Base-by-base conservation (phyloP, 2,113 vertebrate genomes). In the Oxyruncus cristatus region DNA sequence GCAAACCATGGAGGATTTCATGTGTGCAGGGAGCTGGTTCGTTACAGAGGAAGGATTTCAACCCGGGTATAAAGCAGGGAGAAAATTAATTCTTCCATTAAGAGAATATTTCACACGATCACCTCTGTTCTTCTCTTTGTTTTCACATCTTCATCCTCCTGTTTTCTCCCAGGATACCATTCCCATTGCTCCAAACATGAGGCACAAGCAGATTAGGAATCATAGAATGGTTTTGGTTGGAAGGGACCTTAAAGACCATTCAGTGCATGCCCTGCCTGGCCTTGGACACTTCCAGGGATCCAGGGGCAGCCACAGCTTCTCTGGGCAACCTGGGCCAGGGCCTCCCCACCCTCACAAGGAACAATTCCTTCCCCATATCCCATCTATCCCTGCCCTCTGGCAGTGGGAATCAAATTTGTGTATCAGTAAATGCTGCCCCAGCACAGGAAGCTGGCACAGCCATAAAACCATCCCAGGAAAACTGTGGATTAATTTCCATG, bases 381-480 rank as follows among this genome's bases (percentile, higher is more conserved):
- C 30, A 55, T 19, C 53, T 27, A 18, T 26, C 46, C 28, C 7
- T 63, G 12, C 24, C n/a, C 30, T 39, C 19, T 55, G 33, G 11
- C 21, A 27, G 9, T 62, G 14, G 26, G 32, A 49, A 76, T 21
- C 61, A 28, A 23, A 91, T 41, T 5, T 65, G 28, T 47, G 13
- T 26, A 76, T 61, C 46, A 77, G 37, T 27, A 95, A 76, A 94
- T 67, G 27, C 42, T 50, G 39, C 53, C 61, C 19, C 52, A 65
- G 50, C 33, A 73, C 23, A 76, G 74, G 24, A 81, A 94, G 79
- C 59, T 55, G 35, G 89, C 91, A 95, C 30, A 61, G 65, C 32
- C 66, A 84, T 75, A 66, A 90, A 91, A 59, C 56, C 27, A 42
- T 41, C 47, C 42, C 42, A 63, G 41, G 42, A 59, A 95, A 92